Conservation (phyloP, 2,797 vertebrate species). For the Molossus alvarezi region DNA sequence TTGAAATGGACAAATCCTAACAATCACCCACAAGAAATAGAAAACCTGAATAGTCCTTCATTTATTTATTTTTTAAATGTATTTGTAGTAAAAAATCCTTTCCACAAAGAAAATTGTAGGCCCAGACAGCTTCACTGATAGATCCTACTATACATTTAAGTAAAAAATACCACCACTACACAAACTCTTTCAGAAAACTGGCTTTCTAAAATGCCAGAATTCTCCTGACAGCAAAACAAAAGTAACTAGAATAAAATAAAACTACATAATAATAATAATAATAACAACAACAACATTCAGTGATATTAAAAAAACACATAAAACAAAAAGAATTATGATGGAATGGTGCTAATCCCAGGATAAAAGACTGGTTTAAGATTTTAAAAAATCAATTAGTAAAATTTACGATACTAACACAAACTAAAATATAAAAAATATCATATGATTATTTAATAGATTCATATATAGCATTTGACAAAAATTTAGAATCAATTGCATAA, state of each 20-base stretch:
- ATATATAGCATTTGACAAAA: slow-evolving; percentile 10
- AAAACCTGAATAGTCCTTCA: neutral
- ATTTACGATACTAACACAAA: neutral
- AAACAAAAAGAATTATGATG: neutral
- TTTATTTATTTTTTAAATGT: neutral
- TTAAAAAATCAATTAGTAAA: neutral
- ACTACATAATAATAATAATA: neutral
- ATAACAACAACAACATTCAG: neutral
- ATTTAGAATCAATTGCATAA: neutral
- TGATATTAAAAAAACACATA: neutral
- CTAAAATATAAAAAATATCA: neutral
- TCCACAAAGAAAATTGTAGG: neutral
- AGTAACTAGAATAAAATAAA: neutral
- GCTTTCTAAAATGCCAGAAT: neutral
- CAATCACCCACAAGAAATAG: neutral
- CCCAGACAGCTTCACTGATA: neutral
- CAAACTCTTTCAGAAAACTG: neutral
- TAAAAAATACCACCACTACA: slow-evolving; percentile 1
- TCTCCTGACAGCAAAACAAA: neutral
- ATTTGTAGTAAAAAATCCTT: neutral
- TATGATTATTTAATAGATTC: neutral
- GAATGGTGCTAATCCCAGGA: neutral
- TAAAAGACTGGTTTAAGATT: neutral
- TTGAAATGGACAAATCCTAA: neutral
- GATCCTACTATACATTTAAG: neutral